Evolutionary conservation across 2,797 vertebrate species (phyloP), one percentile per base, ranked within the genome.

Genomic region (Phrynocephalus forsythii): DNA sequence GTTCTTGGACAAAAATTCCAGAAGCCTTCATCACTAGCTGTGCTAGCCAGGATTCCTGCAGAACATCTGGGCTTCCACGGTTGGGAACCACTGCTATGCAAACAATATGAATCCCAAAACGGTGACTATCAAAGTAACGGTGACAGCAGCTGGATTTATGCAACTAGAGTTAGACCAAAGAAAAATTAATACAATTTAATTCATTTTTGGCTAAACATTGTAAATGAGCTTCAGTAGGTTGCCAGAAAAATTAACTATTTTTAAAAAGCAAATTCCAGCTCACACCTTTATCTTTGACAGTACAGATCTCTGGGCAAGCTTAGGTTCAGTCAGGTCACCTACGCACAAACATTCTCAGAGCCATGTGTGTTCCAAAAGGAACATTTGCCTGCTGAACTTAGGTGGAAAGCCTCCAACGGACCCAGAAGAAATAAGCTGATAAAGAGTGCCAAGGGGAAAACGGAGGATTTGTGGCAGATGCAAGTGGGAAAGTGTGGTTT

Each of bases 101-200:
- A 44, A 11, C 52, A 68, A 80, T 11, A 30, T 11, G 26, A 83
- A 68, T 48, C 20, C 30, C n/a, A 3, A 81, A 77, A 52, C 52
- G 38, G 52, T 1, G 0, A 72, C 44, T 26, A 76, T 20, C 11
- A 20, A 69, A 0, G 7, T 26, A 73, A 66, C 30, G 1, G 6
- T 2, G 75, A 78, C 60, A 63, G 60, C 18, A 63, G 60, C 38
- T 77, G 44, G 82, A 69, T 5, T 5, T 8, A 75, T 82, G 88
- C 18, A 24, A 48, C 7, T 71, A 22, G 52, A 66, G 67, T 0
- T 0, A 0, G 3, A n/a, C 48, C 0, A 0, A 33, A 48, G 0
- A 0, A 28, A 79, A 0, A 28, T 18, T 20, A 78, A 76, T 1
- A 44, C 3, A 7, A 2, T 28, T 66, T 84, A 66, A 76, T 66